Evolutionary conservation across 2,797 vertebrate species (phyloP).

Genomic region (Poeciliopsis paucimaculata): DNA sequence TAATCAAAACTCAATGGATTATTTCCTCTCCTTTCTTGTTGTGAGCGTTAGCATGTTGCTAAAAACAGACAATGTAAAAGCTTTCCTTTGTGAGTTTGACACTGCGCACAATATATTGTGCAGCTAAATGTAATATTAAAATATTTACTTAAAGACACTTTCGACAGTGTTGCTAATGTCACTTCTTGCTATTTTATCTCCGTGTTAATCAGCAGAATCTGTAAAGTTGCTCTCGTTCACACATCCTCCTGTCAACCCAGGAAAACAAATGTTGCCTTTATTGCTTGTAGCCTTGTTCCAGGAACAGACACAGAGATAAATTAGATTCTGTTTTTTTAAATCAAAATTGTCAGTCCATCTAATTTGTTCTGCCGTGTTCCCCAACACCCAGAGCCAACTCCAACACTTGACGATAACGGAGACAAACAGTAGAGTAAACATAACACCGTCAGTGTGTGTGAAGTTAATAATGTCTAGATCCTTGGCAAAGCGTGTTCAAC

Average conservation of each 20-base stretch:
- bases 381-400: not conserved
- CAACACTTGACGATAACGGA: slow-evolving; percentile 51
- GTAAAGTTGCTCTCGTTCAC: not conserved
- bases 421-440: slow-evolving; percentile 46
- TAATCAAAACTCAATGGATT: not conserved
- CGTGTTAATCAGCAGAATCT: not conserved
- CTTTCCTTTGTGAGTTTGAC: not conserved
- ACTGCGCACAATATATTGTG: not conserved
- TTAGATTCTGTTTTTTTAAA: not conserved
- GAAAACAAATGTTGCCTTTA: not conserved
- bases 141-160: not conserved
- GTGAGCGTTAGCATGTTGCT: not conserved
- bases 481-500: slow-evolving; percentile 6
- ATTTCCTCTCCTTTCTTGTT: not conserved
- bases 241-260: not conserved
- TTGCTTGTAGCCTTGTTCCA: not conserved
- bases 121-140: not conserved
- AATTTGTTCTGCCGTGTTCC: not conserved
- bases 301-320: not conserved
- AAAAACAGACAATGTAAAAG: not conserved
- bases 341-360: not conserved
- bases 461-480: not conserved
- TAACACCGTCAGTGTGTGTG: slow-evolving; percentile 17
- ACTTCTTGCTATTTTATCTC: not conserved
- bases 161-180: not conserved